Base-by-base conservation (phyloP, 2,888 invertebrate genomes). In the Neoscelio sp. region DNA sequence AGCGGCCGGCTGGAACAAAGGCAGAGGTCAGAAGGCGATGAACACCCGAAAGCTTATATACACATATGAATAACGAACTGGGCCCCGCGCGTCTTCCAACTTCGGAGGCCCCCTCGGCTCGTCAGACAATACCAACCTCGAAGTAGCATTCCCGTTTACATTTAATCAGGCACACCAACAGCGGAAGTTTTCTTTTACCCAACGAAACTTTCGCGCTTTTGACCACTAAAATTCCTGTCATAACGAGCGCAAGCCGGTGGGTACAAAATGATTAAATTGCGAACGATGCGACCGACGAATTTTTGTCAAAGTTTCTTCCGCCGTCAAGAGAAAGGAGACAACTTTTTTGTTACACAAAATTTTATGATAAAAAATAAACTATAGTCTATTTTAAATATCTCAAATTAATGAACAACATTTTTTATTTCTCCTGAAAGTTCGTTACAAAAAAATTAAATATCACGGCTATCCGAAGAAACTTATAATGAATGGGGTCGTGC, bases 1-100 rank as follows among this genome's bases (percentile, higher is more conserved):
- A 85, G 82, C 82, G 74, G 77, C 68, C 71, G 71, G 71, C 56
- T 74, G 77, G 80, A 82, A 83, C 84, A 83, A 83, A 80, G 71
- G 74, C 40, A 62, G 48, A 67, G 70, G 64, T 60, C 70, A 67
- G 65, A 40, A 54, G 65, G 46, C 30, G 58, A 52, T 56, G 64
- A 48, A 56, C 58, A 56, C n/a, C 42, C 38, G 28, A 52, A 68
- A 62, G 46, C 33, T 50, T 30, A 64, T 67, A 56, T 56, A 68
- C 44, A 58, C 65, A 58, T 50, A 74, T 52, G 54, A 13, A 35
- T 15, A 54, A 18, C 23, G 46, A 52, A 71, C 44, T 48, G 17
- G 62, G 56, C 30, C 33, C 56, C 38, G 68, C 38, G 33, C 74
- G 58, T 70, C 74, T 58, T 58, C 73, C 50, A 70, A 70, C 74